Percentiles rank a stretch among this genome's conserved stretches.
phyloP scores from a whole-genome alignment of 2,888 invertebrate genomes.

The Charanyca ferruginea region DNA sequence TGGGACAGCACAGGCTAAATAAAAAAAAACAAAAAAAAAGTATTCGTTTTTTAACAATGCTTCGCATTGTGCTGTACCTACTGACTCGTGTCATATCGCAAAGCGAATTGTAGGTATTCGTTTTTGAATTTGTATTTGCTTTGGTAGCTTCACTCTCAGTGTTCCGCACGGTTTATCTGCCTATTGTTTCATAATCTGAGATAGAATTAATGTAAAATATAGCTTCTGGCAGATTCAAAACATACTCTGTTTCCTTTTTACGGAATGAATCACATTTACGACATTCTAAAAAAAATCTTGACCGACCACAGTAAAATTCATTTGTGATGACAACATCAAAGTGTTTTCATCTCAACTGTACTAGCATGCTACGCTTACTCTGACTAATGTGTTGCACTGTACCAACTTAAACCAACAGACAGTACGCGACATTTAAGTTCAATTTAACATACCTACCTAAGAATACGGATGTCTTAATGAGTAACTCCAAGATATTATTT shows the following conservation, averaged over 20 bases:
- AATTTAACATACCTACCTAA: slow-evolving; percentile 70
- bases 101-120: too few relatives aligned
- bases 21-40: too few relatives aligned
- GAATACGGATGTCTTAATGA: slow-evolving; percentile 69
- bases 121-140: too few relatives aligned
- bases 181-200: too few relatives aligned
- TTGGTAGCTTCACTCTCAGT: too few relatives aligned
- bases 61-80: too few relatives aligned
- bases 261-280: slow-evolving; percentile 17
- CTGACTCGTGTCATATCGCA: too few relatives aligned
- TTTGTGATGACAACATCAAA: slow-evolving; percentile 62
- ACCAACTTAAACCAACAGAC: slow-evolving; percentile 62
- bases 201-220: too few relatives aligned
- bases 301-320: slow-evolving; percentile 40
- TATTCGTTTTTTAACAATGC: too few relatives aligned
- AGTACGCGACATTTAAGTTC: slow-evolving; percentile 69
- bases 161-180: too few relatives aligned
- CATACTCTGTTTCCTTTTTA: neutral
- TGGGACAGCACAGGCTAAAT: too few relatives aligned
- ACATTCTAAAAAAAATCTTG: slow-evolving; percentile 1
- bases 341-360: slow-evolving; percentile 53
- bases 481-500: slow-evolving; percentile 55
- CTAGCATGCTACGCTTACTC: slow-evolving; percentile 70
- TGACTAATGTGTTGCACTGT: slow-evolving; percentile 68
- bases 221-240: too few relatives aligned